Evolutionary conservation across 2,888 invertebrate genomes (phyloP).

Genomic region (Lepidocyrtoides sp.): DNA sequence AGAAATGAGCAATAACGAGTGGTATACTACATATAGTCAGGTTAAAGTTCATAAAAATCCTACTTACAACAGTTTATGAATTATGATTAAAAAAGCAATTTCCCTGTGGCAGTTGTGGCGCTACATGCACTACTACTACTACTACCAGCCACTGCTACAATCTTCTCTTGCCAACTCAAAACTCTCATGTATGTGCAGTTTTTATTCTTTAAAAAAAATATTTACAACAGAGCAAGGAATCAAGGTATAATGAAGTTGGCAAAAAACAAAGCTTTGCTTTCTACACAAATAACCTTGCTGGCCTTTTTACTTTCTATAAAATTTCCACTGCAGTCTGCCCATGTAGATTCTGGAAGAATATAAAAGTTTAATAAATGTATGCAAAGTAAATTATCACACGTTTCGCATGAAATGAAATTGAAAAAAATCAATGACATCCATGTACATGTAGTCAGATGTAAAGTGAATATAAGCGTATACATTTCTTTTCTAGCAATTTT

Average conservation of each 20-base stretch:
- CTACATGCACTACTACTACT: neutral
- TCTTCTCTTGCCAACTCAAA: too few species aligned
- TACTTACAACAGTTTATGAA: neutral
- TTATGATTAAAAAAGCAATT: conserved; percentile 32
- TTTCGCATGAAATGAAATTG: neutral
- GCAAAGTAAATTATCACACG: neutral
- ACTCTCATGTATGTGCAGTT: neutral
- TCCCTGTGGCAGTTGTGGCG: neutral
- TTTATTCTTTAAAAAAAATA: neutral
- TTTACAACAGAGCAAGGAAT: neutral
- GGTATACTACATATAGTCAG: conserved; percentile 2
- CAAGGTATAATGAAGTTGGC: neutral
- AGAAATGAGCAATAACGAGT: conserved; percentile 47
- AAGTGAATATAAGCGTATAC: neutral
- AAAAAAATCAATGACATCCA: conserved; percentile 5
- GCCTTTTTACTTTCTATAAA: neutral
- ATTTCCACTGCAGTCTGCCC: neutral
- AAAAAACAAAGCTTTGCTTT: neutral
- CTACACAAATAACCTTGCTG: too few species aligned
- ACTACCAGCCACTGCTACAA: too few species aligned
- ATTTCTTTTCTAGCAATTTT: neutral
- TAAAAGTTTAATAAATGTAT: neutral
- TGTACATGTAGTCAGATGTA: neutral
- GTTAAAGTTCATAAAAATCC: conserved; percentile 53
- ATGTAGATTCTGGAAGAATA: neutral